Conservation (phyloP, 2,888 invertebrate species). For the Hipparchia semele region DNA sequence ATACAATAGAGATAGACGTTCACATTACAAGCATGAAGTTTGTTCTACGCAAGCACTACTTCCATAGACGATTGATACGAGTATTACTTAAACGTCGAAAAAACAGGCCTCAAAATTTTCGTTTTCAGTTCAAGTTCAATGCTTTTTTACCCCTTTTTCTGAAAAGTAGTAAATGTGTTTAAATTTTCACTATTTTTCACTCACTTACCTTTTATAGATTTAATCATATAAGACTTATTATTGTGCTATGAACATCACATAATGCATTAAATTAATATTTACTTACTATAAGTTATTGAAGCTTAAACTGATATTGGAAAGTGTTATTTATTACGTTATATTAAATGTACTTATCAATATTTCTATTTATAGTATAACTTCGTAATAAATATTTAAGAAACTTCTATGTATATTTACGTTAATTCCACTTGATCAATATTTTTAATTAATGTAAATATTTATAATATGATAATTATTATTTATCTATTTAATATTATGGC, state of each 20-base stretch:
- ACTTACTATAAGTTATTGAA: neutral
- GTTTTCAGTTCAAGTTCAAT: neutral
- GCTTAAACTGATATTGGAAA: no score
- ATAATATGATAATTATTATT: no score
- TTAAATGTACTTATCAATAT: no score
- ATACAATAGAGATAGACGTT: neutral
- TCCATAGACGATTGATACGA: neutral
- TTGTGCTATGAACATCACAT: neutral
- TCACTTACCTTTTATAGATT: neutral
- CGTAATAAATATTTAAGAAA: no score
- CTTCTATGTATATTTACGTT: no score
- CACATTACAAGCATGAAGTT: neutral
- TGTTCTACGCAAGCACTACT: neutral
- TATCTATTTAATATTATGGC: no score
- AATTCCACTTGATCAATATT: no score
- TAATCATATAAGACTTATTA: neutral
- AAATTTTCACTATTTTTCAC: neutral
- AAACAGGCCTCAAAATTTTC: neutral
- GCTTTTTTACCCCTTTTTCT: slow-evolving; percentile 4
- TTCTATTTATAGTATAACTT: no score
- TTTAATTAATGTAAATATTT: no score
- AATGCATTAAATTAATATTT: neutral
- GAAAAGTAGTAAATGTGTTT: neutral
- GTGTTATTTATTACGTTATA: no score
- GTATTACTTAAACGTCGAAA: neutral